Conservation (phyloP, 2,113 vertebrate genomes). For the Willisornis vidua region DNA sequence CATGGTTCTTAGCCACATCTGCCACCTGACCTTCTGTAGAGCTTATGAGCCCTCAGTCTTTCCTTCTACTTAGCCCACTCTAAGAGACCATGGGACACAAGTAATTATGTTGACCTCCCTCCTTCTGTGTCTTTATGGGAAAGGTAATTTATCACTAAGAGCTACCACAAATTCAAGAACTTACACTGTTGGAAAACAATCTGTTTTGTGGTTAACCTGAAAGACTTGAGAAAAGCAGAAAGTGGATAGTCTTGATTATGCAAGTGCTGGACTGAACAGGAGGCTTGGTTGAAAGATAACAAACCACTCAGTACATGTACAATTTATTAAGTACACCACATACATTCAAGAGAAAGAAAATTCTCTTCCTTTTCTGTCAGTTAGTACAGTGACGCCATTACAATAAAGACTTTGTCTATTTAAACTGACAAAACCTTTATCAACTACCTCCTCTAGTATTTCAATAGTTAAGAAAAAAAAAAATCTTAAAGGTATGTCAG, state of each 20-base stretch:
- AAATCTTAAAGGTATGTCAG: background rate
- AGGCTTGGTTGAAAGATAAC: background rate
- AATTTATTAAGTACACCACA: background rate
- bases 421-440: background rate
- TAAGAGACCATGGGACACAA: background rate
- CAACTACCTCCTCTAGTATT: background rate
- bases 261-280: background rate
- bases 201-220: background rate
- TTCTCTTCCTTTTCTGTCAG: background rate
- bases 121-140: background rate
- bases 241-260: background rate
- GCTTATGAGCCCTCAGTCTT: background rate
- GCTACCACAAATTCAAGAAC: background rate
- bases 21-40: background rate
- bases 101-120: background rate
- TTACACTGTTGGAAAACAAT: background rate
- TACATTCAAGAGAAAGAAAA: background rate
- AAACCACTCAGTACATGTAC: accelerated
- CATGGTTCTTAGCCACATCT: background rate
- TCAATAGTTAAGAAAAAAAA: background rate
- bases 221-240: background rate
- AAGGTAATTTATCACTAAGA: background rate
- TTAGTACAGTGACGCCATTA: background rate
- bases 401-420: background rate
- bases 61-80: background rate